These are phyloP conservation scores for Torymus auratus DNA, from an alignment of 2,888 invertebrate genomes.

Conservation along the genomic window DNA sequence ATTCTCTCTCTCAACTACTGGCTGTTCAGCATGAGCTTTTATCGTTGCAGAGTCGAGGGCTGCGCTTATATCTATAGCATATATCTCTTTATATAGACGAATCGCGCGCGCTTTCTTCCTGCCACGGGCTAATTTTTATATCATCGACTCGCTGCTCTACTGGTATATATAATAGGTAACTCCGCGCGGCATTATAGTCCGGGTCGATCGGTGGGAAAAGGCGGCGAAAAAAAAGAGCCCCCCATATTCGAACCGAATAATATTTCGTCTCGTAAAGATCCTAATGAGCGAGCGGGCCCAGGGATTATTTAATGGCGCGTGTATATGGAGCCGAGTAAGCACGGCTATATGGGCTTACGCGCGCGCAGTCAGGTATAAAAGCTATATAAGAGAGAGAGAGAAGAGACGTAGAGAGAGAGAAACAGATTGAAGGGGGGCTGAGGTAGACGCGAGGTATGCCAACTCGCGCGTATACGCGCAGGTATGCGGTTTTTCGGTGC, in stretches of 20 bases:
- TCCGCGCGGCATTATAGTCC: not conserved
- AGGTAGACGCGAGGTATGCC: conserved; percentile 42
- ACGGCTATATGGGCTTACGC: conserved; percentile 26
- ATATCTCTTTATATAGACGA: not conserved
- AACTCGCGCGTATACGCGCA: conserved; percentile 61
- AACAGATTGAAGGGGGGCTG: conserved; percentile 47
- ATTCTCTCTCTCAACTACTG: not conserved
- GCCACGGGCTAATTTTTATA: conserved; percentile 31
- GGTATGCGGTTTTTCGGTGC: conserved; percentile 61
- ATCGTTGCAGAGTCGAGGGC: conserved; percentile 27
- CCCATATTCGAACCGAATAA: conserved; percentile 64
- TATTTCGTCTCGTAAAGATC: conserved; percentile 72
- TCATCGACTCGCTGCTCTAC: not conserved
- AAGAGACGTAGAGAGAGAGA: conserved; percentile 23
- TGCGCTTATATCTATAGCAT: conserved; percentile 5
- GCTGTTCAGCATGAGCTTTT: not conserved
- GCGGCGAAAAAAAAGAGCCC: conserved; percentile 43
- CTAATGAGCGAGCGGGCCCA: conserved; percentile 70
- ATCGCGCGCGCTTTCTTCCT: not conserved
- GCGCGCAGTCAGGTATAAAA: conserved; percentile 44
- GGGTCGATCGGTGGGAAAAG: conserved; percentile 50
- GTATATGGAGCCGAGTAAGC: conserved; percentile 58
- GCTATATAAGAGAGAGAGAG: not conserved
- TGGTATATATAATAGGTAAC: too few relatives aligned
- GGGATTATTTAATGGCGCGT: conserved; percentile 73